A percentile compares a stretch with the other conserved stretches of the same genome.
Evolutionary conservation across 64 coral and sea anemone genomes (phyloP).

Genomic region (Actinia tenebrosa): DNA sequence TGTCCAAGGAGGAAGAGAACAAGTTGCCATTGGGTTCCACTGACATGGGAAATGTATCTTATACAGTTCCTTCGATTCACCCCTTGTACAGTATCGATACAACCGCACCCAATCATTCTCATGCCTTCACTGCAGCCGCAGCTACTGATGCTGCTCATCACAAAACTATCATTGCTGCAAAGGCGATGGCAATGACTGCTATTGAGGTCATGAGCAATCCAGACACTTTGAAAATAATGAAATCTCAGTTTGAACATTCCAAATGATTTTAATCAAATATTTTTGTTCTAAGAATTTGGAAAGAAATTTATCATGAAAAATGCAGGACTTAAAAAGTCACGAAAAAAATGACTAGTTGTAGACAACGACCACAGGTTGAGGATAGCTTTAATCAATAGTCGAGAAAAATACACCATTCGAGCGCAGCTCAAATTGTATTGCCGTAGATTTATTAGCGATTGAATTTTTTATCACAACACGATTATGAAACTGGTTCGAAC

Average conservation of each 20-base stretch:
- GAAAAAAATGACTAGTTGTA: no score
- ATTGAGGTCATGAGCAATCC: slow-evolving; percentile 67
- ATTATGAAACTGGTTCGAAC: no score
- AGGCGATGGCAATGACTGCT: slow-evolving; percentile 77
- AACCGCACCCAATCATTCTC: slow-evolving; percentile 73
- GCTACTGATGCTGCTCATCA: slow-evolving; percentile 61
- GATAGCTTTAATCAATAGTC: no score
- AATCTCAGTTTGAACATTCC: slow-evolving; percentile 38
- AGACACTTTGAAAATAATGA: slow-evolving; percentile 52
- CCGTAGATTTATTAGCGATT: no score
- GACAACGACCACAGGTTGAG: no score
- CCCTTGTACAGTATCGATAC: slow-evolving; percentile 54
- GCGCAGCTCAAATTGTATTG: no score
- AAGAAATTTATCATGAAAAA: no score
- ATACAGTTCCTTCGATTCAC: slow-evolving; percentile 62
- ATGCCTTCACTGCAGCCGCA: slow-evolving; percentile 66
- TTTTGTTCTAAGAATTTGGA: no score
- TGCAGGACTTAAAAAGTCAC: no score
- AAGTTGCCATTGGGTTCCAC: slow-evolving; percentile 56
- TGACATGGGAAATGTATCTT: slow-evolving; percentile 94
- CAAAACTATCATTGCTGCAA: slow-evolving; percentile 70
- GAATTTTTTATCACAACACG: no score
- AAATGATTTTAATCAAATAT: no score
- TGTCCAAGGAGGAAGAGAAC: slow-evolving; percentile 9
- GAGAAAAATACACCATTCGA: no score